These are phyloP conservation scores for Eurytoma adleriae DNA, from an alignment of 2,888 invertebrate species.

Conservation along the genomic window DNA sequence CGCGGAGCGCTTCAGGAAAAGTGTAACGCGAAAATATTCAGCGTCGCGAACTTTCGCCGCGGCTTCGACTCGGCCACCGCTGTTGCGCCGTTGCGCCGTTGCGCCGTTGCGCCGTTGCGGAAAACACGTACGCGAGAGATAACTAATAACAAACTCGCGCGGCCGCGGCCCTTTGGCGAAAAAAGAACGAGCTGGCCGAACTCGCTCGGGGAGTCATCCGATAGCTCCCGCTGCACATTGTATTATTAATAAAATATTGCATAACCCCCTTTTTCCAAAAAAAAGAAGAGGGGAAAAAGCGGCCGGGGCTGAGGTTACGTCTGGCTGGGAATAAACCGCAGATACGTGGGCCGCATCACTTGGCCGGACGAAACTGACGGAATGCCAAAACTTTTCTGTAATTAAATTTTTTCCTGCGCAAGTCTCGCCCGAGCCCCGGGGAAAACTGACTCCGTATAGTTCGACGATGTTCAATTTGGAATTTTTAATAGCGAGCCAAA, in stretches of 20 bases:
- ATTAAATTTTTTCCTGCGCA: constrained; percentile 73
- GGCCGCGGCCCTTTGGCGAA: not conserved
- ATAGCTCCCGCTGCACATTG: constrained; percentile 62
- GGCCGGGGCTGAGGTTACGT: constrained; percentile 60
- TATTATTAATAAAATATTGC: constrained; percentile 74
- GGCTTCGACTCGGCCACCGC: constrained; percentile 11
- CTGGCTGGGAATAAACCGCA: constrained; percentile 72
- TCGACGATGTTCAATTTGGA: constrained; percentile 52
- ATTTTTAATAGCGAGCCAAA: constrained; percentile 47
- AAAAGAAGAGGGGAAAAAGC: constrained; percentile 59
- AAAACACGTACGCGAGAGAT: constrained; percentile 29
- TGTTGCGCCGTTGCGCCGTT: too few species aligned
- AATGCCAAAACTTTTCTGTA: constrained; percentile 76
- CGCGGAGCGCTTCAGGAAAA: not conserved
- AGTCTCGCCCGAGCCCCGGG: constrained; percentile 12
- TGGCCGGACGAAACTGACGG: constrained; percentile 74
- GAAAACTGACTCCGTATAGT: constrained; percentile 52
- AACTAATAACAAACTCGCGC: constrained; percentile 55
- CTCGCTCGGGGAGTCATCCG: constrained; percentile 58
- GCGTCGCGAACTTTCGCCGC: constrained; percentile 24
- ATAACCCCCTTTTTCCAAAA: constrained; percentile 67
- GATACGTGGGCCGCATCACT: constrained; percentile 66
- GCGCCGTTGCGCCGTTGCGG: too few species aligned
- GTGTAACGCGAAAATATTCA: constrained; percentile 29
- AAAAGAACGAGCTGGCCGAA: not conserved